These are phyloP conservation scores for Acromyrmex heyeri DNA, from an alignment of 1,140 invertebrate species.

Conservation along the genomic window DNA sequence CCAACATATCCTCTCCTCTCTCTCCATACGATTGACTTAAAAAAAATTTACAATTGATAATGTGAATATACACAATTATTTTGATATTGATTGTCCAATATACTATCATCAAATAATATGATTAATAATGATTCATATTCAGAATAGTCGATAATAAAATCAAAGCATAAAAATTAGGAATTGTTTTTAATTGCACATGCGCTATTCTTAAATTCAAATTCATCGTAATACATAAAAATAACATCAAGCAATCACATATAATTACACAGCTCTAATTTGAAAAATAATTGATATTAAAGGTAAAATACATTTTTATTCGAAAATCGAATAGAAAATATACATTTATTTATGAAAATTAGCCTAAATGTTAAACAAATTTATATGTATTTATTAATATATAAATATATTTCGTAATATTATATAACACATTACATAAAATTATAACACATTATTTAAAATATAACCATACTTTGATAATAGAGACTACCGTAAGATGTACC, in stretches of 20 bases:
- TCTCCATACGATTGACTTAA: neutral
- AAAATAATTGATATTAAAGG: neutral
- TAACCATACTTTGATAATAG: conserved; percentile 2
- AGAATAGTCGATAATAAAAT: neutral
- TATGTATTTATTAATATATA: neutral
- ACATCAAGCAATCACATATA: neutral
- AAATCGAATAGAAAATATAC: neutral
- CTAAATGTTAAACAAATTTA: neutral
- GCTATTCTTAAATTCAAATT: neutral
- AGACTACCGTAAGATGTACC: neutral
- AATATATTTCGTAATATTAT: neutral
- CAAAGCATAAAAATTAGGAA: neutral
- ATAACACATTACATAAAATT: no score
- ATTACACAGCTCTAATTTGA: neutral
- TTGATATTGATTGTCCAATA: neutral
- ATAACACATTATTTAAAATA: neutral
- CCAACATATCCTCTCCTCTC: neutral
- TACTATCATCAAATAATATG: neutral
- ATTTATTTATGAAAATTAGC: neutral
- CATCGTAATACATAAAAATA: neutral
- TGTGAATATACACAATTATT: neutral
- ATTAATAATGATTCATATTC: neutral
- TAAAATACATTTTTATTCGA: neutral
- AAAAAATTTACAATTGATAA: neutral
- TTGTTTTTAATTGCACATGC: neutral